Percentiles rank a stretch among this genome's conserved stretches.
Evolutionary conservation across 2,797 vertebrate genomes (phyloP).

Genomic region (Helarctos malayanus): DNA sequence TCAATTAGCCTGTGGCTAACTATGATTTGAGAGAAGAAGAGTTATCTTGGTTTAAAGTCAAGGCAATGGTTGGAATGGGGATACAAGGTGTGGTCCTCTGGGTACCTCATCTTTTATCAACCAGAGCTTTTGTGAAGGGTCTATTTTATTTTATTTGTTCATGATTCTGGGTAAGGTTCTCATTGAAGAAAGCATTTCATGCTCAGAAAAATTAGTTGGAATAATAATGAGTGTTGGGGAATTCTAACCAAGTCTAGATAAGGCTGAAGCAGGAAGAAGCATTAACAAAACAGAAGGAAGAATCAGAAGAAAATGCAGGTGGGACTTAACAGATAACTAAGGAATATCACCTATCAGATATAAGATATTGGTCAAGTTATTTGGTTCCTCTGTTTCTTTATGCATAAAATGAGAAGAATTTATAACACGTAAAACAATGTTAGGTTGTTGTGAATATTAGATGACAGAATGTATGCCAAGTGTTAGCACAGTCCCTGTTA

Average conservation of each 20-base stretch:
- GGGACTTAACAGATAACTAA: background rate
- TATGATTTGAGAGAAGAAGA: background rate
- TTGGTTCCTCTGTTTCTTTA: background rate
- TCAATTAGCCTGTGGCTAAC: background rate
- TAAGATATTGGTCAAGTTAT: background rate
- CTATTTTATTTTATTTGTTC: background rate
- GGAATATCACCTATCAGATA: background rate
- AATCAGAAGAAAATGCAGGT: background rate
- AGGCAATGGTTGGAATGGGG: background rate
- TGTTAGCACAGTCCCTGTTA: background rate
- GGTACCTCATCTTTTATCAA: background rate
- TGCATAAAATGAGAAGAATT: background rate
- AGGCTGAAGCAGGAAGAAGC: background rate
- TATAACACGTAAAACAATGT: background rate
- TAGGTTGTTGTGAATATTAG: background rate
- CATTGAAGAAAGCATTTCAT: background rate
- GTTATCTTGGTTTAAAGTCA: background rate
- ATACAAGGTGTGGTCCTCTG: background rate
- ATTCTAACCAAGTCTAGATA: background rate
- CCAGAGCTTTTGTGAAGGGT: background rate
- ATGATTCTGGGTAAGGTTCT: background rate
- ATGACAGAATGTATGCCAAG: background rate
- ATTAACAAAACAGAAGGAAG: background rate
- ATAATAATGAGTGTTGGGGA: background rate
- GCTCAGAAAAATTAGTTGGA: background rate